These are phyloP conservation scores for Tringa solitaria DNA, from an alignment of 2,113 vertebrate genomes.

Conservation along the genomic window DNA sequence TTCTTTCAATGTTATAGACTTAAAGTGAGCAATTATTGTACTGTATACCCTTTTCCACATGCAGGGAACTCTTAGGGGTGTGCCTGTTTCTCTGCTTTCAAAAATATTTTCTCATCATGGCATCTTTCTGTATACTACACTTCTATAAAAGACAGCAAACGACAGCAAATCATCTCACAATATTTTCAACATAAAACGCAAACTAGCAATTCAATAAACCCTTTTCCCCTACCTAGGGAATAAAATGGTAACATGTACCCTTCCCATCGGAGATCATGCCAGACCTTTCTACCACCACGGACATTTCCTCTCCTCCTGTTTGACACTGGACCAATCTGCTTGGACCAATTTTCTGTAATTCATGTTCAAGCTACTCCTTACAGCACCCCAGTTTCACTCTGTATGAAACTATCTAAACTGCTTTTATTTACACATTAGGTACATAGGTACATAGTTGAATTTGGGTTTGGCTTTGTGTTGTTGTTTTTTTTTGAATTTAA, in stretches of 20 bases:
- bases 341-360: not conserved
- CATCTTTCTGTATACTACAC: not conserved
- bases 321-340: not conserved
- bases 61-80: not conserved
- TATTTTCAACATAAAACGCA: not conserved
- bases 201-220: not conserved
- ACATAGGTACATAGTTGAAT: not conserved
- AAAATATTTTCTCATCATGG: not conserved
- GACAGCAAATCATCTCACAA: not conserved
- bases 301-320: not conserved
- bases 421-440: not conserved
- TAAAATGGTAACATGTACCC: not conserved
- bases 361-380: not conserved
- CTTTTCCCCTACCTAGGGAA: not conserved
- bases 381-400: not conserved
- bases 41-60: not conserved
- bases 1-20: not conserved
- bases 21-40: not conserved
- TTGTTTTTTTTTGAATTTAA: not conserved
- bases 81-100: not conserved
- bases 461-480: not conserved
- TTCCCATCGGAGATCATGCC: fast-evolving
- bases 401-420: not conserved
- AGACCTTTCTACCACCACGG: not conserved
- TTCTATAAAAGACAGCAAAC: not conserved